Conservation (phyloP, 2,113 vertebrate species). For the Arothron firmamentum region DNA sequence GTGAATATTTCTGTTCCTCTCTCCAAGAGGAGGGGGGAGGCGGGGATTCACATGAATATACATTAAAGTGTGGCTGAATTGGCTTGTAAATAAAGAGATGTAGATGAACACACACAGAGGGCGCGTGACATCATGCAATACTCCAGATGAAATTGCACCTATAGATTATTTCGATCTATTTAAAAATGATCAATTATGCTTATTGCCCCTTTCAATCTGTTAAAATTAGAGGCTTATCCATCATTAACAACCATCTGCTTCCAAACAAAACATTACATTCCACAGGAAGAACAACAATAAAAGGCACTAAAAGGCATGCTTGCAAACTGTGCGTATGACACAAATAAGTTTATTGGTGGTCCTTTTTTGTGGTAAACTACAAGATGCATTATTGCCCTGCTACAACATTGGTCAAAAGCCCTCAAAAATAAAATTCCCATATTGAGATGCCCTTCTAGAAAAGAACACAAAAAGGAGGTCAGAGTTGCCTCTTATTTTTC, state of each 20-base stretch:
- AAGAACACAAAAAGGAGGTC: constrained; percentile 30
- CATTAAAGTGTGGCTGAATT: too few species aligned
- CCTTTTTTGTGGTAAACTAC: constrained; percentile 39
- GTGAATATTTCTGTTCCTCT: too few species aligned
- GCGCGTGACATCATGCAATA: too few species aligned
- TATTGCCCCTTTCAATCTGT: too few species aligned
- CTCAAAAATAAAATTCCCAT: constrained; percentile 63
- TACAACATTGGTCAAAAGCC: constrained; percentile 54
- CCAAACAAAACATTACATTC: constrained; percentile 30
- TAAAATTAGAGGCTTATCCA: too few species aligned
- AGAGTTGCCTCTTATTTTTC: constrained; percentile 71
- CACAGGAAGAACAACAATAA: constrained; percentile 32
- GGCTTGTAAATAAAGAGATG: too few species aligned
- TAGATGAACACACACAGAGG: too few species aligned
- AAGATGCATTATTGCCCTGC: constrained; percentile 36
- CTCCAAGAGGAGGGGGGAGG: too few species aligned
- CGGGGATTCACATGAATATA: too few species aligned
- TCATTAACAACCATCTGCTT: constrained; percentile 22
- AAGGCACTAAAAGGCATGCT: constrained; percentile 44
- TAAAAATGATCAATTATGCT: too few species aligned
- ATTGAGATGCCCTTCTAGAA: constrained; percentile 50
- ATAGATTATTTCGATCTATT: too few species aligned
- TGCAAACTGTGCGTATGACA: constrained; percentile 26
- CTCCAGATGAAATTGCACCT: too few species aligned
- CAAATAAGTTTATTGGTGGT: constrained; percentile 42